A percentile compares a stretch with the other conserved stretches of the same genome.
These are phyloP conservation scores for Acropternis orthonyx DNA, from an alignment of 2,797 vertebrate genomes.

Conservation along the genomic window DNA sequence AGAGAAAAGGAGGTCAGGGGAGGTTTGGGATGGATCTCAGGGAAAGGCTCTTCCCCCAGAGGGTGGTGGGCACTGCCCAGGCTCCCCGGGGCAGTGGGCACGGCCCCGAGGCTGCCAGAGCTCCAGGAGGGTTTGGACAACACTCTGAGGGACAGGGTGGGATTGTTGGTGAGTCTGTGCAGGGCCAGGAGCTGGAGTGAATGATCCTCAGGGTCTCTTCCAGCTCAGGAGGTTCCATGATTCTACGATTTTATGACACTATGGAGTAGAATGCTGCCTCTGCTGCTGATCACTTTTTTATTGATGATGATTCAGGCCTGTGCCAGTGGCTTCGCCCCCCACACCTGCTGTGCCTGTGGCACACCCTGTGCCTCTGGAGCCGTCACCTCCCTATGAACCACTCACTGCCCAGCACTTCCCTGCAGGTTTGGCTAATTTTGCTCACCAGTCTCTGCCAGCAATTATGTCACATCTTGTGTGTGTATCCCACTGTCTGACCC, in stretches of 20 bases:
- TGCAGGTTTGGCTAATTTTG: slow-evolving; percentile 6
- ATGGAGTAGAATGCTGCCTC: background rate
- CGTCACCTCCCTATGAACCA: background rate
- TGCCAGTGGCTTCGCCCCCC: background rate
- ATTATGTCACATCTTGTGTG: slow-evolving; percentile 2
- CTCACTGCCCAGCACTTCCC: background rate
- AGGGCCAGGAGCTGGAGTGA: background rate
- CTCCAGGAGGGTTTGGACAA: rapidly evolving
- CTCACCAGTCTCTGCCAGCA: background rate
- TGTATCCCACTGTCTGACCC: background rate
- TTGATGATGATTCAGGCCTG: background rate
- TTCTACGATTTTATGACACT: background rate
- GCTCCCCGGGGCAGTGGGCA: background rate
- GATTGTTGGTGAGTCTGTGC: background rate
- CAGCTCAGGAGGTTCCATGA: background rate
- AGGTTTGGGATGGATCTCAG: rapidly evolving
- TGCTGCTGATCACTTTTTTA: background rate
- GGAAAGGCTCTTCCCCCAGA: background rate
- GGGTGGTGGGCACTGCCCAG: background rate
- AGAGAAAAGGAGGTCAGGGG: background rate
- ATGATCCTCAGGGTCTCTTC: background rate
- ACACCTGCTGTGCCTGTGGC: background rate
- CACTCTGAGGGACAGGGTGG: rapidly evolving
- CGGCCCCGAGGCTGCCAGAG: background rate
- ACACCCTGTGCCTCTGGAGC: background rate